Base-by-base conservation (phyloP, 2,888 invertebrate genomes). In the Allophyes oxyacanthae region DNA sequence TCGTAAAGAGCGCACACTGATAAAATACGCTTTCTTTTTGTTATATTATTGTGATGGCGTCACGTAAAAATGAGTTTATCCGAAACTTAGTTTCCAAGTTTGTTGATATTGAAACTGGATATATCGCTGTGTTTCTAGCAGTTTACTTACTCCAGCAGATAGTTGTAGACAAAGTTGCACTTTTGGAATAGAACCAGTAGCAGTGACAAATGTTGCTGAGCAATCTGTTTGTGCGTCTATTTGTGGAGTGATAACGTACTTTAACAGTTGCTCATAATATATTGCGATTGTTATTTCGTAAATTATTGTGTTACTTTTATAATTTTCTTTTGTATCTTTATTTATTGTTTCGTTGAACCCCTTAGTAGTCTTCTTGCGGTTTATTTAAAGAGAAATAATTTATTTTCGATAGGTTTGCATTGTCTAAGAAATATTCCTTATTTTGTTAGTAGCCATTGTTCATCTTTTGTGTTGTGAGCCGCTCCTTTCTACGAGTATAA, bases 121-220 rank as follows among this genome's bases (percentile, higher is more conserved):
- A 87, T 88, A 88, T 86, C 68, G 83, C 72, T 85, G 81, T 81
- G 79, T 80, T 83, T 80, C 77, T 74, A 85, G 82, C 79, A 86
- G 82, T 87, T 86, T 79, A 82, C 81, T 83, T 82, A 79, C 81
- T 68, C 74, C 72, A 79, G 75, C 68, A 70, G 82, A 84, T 83
- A 84, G 81, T 75, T 72, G 74, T 60, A 80, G 81, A 89, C 90
- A 86, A 91, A 91, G 90, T 92, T 90, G 87, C 88, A 82, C 80
- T 85, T 82, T 85, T 76, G 78, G 72, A 75, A 81, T 67, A 57
- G 49, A 63, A 72, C 78, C 73, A 79, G 76, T 80, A 73, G 68
- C 79, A 73, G 82, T 87, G 85, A 86, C 85, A 86, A 90, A 91
- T 88, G 86, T 85, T 77, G 76, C 78, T 74, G 77, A 77, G 75